Conservation (phyloP, 2,888 invertebrate species). For the Pollenia griseotomentosa region DNA sequence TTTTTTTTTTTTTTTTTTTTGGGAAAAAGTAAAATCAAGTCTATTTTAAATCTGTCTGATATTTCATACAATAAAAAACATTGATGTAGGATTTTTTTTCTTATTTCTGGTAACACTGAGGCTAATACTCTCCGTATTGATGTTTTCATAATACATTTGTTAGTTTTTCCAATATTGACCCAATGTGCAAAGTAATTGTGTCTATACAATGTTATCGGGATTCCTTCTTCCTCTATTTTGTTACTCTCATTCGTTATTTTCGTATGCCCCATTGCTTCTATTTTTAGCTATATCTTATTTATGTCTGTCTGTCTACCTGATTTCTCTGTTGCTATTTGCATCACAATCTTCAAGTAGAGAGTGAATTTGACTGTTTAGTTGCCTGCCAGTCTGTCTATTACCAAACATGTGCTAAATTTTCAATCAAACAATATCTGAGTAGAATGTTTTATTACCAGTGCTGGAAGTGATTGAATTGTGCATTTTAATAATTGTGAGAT, state of each 20-base stretch:
- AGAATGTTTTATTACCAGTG: neutral
- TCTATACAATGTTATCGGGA: neutral
- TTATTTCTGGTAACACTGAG: too few relatives aligned
- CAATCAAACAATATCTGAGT: slow-evolving; percentile 18
- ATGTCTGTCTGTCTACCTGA: slow-evolving; percentile 31
- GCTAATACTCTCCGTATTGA: too few relatives aligned
- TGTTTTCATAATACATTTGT: too few relatives aligned
- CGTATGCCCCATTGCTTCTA: neutral
- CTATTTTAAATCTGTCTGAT: too few relatives aligned
- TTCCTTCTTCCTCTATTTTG: slow-evolving; percentile 1
- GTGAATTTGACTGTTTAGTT: neutral
- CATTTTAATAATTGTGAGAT: neutral
- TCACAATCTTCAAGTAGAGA: neutral
- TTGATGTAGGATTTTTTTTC: too few relatives aligned
- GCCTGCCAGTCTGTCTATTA: slow-evolving; percentile 45
- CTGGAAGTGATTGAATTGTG: neutral
- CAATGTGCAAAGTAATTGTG: too few relatives aligned
- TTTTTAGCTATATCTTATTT: slow-evolving; percentile 4
- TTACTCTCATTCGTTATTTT: neutral
- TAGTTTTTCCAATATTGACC: too few relatives aligned
- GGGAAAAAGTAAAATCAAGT: too few relatives aligned
- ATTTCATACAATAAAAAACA: too few relatives aligned
- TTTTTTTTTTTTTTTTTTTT: too few relatives aligned
- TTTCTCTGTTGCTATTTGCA: neutral
- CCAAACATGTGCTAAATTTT: slow-evolving; percentile 16